Evolutionary conservation across 2,113 vertebrate genomes (phyloP), one percentile per base, ranked within the genome.

Genomic region (Mixornis gularis): DNA sequence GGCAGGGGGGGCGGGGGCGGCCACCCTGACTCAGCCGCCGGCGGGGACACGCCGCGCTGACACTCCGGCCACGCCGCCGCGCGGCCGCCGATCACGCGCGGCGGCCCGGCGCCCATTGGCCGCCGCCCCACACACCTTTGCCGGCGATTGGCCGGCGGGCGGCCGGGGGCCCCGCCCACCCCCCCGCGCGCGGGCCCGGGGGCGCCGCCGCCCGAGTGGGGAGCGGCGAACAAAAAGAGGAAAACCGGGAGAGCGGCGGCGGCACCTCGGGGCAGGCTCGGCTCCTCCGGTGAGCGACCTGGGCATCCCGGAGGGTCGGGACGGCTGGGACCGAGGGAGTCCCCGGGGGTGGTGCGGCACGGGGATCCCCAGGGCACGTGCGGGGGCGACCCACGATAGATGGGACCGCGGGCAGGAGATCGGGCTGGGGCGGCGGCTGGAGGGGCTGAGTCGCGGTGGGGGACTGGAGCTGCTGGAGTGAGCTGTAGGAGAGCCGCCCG

Each of bases 211-310:
- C 36, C 36, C 36, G 36, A 96, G 96, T 95, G 94, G 94, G 87
- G 87, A 81, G 80, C 84, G 79, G 86, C 49, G 91, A 89, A 89
- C 85, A 90, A 84, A 92, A 79, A 84, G 86, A 87, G 92, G 84
- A 81, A 95, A 91, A 95, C n/a, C 71, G 40, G 64, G 81, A 77
- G 87, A 79, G 41, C 36, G 46, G 74, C 46, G 36, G 65, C 38
- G 41, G 65, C 10, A 63, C 8, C 44, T 24, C n/a, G 10, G 44
- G 49, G 58, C 73, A 19, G 38, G 12, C 18, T 56, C 34, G 36
- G 60, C 21, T 52, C 17, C 49, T 62, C 36, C 34, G 80, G 80
- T 83, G 58, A 72, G 80, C 27, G 58, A 62, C 48, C 21, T 5
- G 63, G 56, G 48, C 40, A 69, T 41, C 53, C 36, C 30, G 64